These are phyloP conservation scores for Caenorhabditis sinica DNA, from an alignment of 2,888 invertebrate species.

Conservation along the genomic window DNA sequence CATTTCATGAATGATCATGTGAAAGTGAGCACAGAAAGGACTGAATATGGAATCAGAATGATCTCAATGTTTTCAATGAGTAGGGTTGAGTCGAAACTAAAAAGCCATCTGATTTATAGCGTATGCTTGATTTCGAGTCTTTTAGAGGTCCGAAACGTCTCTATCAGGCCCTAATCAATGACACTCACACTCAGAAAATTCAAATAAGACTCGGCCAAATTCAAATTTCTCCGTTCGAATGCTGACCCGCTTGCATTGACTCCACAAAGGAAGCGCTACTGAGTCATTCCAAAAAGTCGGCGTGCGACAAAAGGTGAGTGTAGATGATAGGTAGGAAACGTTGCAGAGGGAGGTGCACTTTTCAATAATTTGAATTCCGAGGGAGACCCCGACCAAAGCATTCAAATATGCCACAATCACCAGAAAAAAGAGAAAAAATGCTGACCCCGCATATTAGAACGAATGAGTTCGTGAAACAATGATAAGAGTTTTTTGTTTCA, in stretches of 20 bases:
- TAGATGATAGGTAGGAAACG: background rate
- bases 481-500: slow-evolving; percentile 9
- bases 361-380: background rate
- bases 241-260: background rate
- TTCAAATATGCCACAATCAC: background rate
- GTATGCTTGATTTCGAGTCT: too few relatives aligned
- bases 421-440: background rate
- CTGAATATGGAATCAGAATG: too few relatives aligned
- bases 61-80: too few relatives aligned
- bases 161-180: too few relatives aligned
- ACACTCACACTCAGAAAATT: too few relatives aligned
- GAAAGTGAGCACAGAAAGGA: too few relatives aligned
- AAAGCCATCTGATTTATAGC: too few relatives aligned
- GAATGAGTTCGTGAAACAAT: background rate
- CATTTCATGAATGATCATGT: too few relatives aligned
- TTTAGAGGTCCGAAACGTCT: too few relatives aligned
- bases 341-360: background rate
- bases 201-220: too few relatives aligned
- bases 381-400: background rate
- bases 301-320: background rate
- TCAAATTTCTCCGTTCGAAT: too few relatives aligned
- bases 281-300: background rate
- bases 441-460: background rate
- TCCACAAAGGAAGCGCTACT: background rate
- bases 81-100: too few relatives aligned